Percentiles rank a stretch among this genome's conserved stretches.
phyloP scores from a whole-genome alignment of 2,888 invertebrate species.

The Idaea dimidiata region DNA sequence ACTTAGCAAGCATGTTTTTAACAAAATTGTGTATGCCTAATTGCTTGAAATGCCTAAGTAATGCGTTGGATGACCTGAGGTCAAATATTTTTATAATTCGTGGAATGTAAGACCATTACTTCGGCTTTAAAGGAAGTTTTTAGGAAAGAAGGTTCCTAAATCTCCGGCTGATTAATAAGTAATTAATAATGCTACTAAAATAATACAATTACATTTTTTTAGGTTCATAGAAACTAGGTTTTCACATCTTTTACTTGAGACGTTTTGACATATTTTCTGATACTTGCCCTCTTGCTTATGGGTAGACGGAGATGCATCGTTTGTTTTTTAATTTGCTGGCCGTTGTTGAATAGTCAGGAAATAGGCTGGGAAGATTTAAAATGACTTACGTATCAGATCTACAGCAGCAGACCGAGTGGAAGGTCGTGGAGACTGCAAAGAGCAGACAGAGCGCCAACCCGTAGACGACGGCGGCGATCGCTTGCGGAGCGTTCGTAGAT shows the following conservation, averaged over 20 bases:
- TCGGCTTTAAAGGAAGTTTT: background rate
- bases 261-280: too few relatives aligned
- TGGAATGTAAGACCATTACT: background rate
- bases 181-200: too few relatives aligned
- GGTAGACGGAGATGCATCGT: too few relatives aligned
- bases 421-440: constrained; percentile 93
- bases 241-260: too few relatives aligned
- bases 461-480: constrained; percentile 91
- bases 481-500: constrained; percentile 87
- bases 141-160: too few relatives aligned
- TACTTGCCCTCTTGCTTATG: too few relatives aligned
- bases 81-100: background rate
- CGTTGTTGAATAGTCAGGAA: too few relatives aligned
- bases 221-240: too few relatives aligned
- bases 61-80: background rate
- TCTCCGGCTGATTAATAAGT: too few relatives aligned
- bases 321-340: too few relatives aligned
- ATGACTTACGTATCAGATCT: constrained; percentile 67
- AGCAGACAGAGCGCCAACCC: constrained; percentile 91
- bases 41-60: background rate
- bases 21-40: background rate
- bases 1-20: background rate
- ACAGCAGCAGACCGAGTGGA: constrained; percentile 93
- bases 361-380: constrained; percentile 4
- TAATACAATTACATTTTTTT: too few relatives aligned